phyloP scores from a whole-genome alignment of 2,888 invertebrate genomes.

The Agrilus mali region DNA sequence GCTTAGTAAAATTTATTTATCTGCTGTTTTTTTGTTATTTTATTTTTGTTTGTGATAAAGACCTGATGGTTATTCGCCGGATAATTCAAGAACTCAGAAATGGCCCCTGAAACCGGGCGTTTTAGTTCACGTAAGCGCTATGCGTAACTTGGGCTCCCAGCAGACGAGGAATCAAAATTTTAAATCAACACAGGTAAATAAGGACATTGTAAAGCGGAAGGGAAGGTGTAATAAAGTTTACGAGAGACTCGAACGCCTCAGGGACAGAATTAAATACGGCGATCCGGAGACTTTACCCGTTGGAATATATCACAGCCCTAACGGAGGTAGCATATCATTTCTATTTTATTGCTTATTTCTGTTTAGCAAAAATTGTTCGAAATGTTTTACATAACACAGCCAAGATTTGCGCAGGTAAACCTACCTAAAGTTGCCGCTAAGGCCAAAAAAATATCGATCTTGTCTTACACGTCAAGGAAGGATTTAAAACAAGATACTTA shows the following conservation, averaged over 20 bases:
- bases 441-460: too few species aligned
- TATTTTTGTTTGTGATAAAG: slow-evolving; percentile 21
- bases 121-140: slow-evolving; percentile 67
- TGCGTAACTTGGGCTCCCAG: slow-evolving; percentile 47
- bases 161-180: slow-evolving; percentile 21
- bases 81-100: slow-evolving; percentile 32
- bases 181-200: slow-evolving; percentile 21
- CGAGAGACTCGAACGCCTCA: slow-evolving; percentile 28
- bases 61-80: slow-evolving; percentile 36
- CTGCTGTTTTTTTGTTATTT: slow-evolving; percentile 9
- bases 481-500: too few species aligned
- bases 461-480: too few species aligned
- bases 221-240: slow-evolving; percentile 28
- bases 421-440: too few species aligned
- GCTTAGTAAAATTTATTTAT: too few species aligned
- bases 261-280: slow-evolving; percentile 26
- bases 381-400: too few species aligned
- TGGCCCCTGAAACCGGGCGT: slow-evolving; percentile 87
- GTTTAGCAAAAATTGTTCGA: too few species aligned
- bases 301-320: slow-evolving; percentile 35
- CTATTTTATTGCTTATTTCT: too few species aligned
- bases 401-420: too few species aligned
- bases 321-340: slow-evolving; percentile 31
- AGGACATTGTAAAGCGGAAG: slow-evolving; percentile 20
- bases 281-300: slow-evolving; percentile 31